Percentiles rank a stretch among this genome's conserved stretches.
These are phyloP conservation scores for Leptestheria dahalacensis DNA, from an alignment of 1,140 invertebrate genomes.

Conservation along the genomic window DNA sequence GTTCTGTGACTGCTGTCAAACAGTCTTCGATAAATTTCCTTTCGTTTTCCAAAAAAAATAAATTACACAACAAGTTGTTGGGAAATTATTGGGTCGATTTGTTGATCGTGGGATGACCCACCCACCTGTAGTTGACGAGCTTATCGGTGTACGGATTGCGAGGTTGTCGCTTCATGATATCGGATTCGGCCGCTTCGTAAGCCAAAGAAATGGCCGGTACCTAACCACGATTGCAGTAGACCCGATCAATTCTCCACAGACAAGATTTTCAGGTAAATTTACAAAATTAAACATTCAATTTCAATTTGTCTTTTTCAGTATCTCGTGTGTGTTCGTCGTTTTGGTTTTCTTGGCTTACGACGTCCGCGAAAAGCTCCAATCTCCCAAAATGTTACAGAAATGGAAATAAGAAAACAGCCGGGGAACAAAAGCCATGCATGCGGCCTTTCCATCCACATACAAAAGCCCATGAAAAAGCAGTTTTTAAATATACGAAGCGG, in stretches of 20 bases:
- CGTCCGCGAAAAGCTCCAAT: no score
- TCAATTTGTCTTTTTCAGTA: no score
- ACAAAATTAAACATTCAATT: not conserved
- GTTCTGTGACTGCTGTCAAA: no score
- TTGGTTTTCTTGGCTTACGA: no score
- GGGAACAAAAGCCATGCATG: no score
- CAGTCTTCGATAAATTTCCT: not conserved
- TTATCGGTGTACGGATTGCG: slow-evolving; percentile 86
- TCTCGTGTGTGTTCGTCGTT: no score
- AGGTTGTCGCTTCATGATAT: slow-evolving; percentile 93
- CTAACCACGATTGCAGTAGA: slow-evolving; percentile 8
- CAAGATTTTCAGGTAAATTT: not conserved
- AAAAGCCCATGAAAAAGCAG: no score
- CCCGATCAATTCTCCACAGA: no score
- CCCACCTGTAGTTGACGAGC: slow-evolving; percentile 83
- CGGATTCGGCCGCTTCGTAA: slow-evolving; percentile 87
- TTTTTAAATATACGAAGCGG: no score
- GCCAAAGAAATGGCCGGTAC: slow-evolving; percentile 16
- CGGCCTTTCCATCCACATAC: no score
- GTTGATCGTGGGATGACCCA: not conserved
- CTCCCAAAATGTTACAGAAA: no score
- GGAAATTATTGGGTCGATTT: not conserved
- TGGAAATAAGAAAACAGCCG: no score
- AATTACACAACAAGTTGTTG: not conserved
- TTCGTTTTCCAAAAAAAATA: not conserved